Percentiles rank a stretch among this genome's conserved stretches.
Evolutionary conservation across 2,797 vertebrate genomes (phyloP).

Genomic region (Hyperoplus lanceolatus): DNA sequence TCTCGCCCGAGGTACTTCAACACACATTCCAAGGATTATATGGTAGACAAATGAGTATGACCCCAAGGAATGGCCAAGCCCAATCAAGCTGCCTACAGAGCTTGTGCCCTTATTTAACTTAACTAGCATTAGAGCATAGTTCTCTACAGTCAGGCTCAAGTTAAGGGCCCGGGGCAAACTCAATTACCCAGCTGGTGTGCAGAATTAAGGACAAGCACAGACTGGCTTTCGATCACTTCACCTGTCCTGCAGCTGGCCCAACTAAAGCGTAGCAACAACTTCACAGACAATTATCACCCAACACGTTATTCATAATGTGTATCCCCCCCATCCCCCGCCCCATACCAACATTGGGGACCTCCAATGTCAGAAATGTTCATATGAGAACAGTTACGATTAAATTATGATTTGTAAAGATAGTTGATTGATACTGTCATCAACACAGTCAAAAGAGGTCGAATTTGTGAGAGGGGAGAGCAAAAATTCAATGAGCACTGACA

Average conservation of each 20-base stretch:
- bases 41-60: conserved; percentile 18
- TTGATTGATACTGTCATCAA: background rate
- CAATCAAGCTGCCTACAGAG: background rate
- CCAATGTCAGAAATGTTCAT: too few species aligned
- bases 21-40: conserved; percentile 30
- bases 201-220: conserved; percentile 48
- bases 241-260: conserved; percentile 26
- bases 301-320: background rate
- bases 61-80: conserved; percentile 1
- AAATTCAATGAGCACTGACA: background rate
- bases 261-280: background rate
- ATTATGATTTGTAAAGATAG: background rate
- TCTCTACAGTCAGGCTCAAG: conserved; percentile 12
- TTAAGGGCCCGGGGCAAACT: conserved; percentile 23
- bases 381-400: background rate
- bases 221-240: conserved; percentile 31
- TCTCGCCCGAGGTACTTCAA: conserved; percentile 24
- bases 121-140: conserved; percentile 2
- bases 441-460: background rate
- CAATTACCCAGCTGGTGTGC: conserved; percentile 13
- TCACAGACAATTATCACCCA: background rate
- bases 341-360: background rate
- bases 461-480: background rate
- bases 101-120: background rate
- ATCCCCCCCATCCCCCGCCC: too few species aligned